Conservation (phyloP, 1,140 invertebrate species). For the Bacillus rossius region DNA sequence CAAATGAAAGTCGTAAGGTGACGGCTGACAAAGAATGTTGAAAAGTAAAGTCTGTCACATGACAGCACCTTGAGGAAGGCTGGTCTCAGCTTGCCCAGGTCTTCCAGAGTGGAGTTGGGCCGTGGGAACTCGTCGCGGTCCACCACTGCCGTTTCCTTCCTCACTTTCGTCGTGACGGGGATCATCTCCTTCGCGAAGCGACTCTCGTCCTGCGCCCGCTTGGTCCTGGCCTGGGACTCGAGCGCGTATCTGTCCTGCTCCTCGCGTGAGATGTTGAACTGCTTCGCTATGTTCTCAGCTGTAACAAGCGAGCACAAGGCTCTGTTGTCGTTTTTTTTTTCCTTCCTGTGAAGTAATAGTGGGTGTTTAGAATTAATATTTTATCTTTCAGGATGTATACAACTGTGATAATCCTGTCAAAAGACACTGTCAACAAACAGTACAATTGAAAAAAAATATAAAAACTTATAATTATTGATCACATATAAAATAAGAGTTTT, state of each 20-base stretch:
- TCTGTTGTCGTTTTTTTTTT: background rate
- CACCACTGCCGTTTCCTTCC: constrained; percentile 46
- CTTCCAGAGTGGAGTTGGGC: constrained; percentile 51
- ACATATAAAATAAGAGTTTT: too few relatives aligned
- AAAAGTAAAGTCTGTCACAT: too few relatives aligned
- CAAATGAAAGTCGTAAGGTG: too few relatives aligned
- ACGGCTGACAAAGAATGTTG: too few relatives aligned
- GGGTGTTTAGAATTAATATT: too few relatives aligned
- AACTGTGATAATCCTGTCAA: too few relatives aligned
- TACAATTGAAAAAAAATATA: background rate
- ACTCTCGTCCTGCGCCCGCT: constrained; percentile 55
- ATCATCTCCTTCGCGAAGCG: constrained; percentile 69
- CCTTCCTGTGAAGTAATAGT: too few relatives aligned
- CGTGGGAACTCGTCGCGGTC: constrained; percentile 63
- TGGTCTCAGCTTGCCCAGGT: constrained; percentile 54
- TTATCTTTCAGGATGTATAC: too few relatives aligned
- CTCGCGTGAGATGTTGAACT: constrained; percentile 60
- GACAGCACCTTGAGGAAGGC: constrained; percentile 59
- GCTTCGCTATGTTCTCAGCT: constrained; percentile 76
- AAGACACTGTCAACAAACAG: background rate
- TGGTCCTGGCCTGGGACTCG: constrained; percentile 64
- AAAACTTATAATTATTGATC: too few relatives aligned
- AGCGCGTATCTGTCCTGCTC: constrained; percentile 72
- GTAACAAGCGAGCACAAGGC: constrained; percentile 13
- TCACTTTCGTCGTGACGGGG: constrained; percentile 49